Conservation (phyloP, 2,113 vertebrate species). For the Bombycilla garrulus region DNA sequence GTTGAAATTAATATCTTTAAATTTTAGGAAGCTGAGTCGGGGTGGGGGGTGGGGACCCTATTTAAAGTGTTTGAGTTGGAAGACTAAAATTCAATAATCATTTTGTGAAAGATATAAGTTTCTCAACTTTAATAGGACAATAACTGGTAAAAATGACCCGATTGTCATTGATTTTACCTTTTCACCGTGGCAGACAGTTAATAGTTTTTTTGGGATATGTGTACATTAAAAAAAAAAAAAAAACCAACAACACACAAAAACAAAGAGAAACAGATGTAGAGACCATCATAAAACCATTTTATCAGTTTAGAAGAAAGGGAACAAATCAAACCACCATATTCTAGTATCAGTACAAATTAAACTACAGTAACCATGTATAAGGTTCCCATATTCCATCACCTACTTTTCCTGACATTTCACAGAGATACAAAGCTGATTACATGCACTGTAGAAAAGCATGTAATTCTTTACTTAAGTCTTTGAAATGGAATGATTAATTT, state of each 20-base stretch:
- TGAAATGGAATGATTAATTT: background rate
- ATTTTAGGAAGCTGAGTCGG: background rate
- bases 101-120: background rate
- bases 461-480: background rate
- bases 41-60: fast-evolving
- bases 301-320: background rate
- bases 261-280: no score
- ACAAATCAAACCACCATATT: background rate
- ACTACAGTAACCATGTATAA: background rate
- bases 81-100: background rate
- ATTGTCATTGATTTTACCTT: background rate
- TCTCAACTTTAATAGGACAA: background rate
- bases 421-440: background rate
- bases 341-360: background rate
- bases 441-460: background rate
- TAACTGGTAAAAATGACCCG: background rate
- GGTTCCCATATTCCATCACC: background rate
- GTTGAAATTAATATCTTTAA: background rate
- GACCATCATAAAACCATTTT: background rate
- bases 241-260: no score
- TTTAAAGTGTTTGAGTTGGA: background rate
- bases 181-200: background rate
- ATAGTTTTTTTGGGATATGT: background rate
- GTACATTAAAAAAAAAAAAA: background rate
- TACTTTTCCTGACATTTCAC: background rate